Evolutionary conservation across 1,140 invertebrate species (phyloP).

Genomic region (Asbolus verrucosus): DNA sequence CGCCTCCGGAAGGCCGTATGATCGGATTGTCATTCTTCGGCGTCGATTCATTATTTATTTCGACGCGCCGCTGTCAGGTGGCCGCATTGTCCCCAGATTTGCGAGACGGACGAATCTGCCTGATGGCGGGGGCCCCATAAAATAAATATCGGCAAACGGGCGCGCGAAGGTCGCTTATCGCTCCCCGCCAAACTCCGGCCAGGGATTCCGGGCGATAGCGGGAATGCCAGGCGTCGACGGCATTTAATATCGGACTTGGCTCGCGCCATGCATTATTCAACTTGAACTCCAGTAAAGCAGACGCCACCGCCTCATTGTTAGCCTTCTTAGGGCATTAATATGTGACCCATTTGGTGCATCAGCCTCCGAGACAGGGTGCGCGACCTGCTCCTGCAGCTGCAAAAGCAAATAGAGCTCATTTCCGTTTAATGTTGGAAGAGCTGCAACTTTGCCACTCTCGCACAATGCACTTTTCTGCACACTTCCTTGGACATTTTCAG

Average conservation of each 20-base stretch:
- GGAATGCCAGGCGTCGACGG: constrained; percentile 27
- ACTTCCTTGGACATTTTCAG: too few relatives aligned
- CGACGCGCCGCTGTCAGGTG: constrained; percentile 26
- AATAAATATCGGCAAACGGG: constrained; percentile 7
- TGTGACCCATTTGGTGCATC: not conserved
- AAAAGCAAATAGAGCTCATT: too few relatives aligned
- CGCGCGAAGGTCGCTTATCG: constrained; percentile 14
- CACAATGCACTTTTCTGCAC: too few relatives aligned
- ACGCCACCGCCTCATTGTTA: constrained; percentile 31
- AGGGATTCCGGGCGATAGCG: constrained; percentile 25
- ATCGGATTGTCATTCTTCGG: constrained; percentile 39
- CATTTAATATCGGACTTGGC: constrained; percentile 48
- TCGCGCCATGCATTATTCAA: constrained; percentile 46
- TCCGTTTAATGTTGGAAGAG: too few relatives aligned
- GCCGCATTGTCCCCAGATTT: constrained; percentile 32
- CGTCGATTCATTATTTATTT: constrained; percentile 37
- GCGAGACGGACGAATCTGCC: constrained; percentile 9
- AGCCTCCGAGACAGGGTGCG: too few relatives aligned
- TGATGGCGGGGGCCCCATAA: not conserved
- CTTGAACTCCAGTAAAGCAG: not conserved
- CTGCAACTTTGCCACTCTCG: too few relatives aligned
- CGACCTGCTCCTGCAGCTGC: too few relatives aligned
- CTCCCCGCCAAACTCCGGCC: constrained; percentile 5
- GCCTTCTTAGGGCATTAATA: constrained; percentile 4
- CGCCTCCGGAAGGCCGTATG: constrained; percentile 22